Percentiles rank a stretch among this genome's conserved stretches.
Evolutionary conservation across 2,888 invertebrate genomes (phyloP).

Genomic region (Tipula unca): DNA sequence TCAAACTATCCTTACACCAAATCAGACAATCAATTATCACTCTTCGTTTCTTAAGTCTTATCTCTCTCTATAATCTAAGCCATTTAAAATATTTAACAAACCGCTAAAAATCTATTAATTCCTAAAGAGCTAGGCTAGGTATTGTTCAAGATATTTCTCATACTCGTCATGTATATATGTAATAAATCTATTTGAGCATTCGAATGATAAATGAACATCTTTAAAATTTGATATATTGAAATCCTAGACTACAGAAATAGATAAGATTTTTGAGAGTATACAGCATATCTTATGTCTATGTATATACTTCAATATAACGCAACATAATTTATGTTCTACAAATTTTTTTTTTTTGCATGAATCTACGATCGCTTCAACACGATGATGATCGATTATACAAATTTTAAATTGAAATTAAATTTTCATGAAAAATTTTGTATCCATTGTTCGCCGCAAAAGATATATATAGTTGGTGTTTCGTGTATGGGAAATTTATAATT

Average conservation of each 20-base stretch:
- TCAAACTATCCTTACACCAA: too few species aligned
- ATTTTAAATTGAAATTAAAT: background rate
- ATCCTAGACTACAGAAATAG: background rate
- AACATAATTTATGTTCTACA: slow-evolving; percentile 2
- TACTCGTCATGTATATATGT: background rate
- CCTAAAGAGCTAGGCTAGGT: background rate
- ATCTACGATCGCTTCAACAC: background rate
- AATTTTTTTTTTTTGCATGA: background rate
- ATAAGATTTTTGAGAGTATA: background rate
- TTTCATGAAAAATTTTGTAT: background rate
- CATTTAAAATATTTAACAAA: background rate
- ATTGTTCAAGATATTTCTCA: background rate
- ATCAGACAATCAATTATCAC: background rate
- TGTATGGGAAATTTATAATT: background rate
- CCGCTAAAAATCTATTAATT: background rate
- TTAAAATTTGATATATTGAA: slow-evolving; percentile 8
- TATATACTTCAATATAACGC: background rate
- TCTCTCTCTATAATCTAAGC: background rate
- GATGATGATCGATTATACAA: background rate
- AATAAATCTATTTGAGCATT: background rate
- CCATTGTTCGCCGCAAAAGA: background rate
- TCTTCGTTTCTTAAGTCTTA: background rate
- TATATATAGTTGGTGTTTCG: background rate
- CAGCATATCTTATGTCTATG: too few species aligned
- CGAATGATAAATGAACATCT: slow-evolving; percentile 2